Conservation (phyloP, 2,113 vertebrate genomes). For the Platycercus adscitus region DNA sequence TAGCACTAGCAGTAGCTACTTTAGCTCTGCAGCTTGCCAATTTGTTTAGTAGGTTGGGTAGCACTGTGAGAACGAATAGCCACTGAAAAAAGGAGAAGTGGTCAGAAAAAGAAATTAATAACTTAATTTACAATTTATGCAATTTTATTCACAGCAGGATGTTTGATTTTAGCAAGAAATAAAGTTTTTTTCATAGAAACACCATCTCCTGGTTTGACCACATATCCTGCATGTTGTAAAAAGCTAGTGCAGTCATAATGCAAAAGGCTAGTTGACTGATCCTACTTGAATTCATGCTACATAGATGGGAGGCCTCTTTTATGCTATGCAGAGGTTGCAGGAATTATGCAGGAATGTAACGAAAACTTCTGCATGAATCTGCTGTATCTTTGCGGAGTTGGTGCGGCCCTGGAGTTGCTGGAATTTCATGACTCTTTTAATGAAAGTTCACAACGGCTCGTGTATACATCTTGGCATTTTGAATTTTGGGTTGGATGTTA, state of each 20-base stretch:
- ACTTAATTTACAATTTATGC: neutral
- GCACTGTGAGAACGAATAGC: neutral
- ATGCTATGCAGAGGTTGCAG: neutral
- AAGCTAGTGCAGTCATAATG: neutral
- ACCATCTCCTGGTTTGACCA: neutral
- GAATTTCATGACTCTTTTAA: neutral
- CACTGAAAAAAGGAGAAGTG: neutral
- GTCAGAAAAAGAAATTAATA: neutral
- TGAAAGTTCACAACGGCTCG: rapidly evolving
- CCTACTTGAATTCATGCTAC: neutral
- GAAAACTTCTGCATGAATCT: neutral
- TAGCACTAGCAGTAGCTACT: neutral
- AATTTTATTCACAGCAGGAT: neutral
- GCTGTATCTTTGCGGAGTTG: neutral
- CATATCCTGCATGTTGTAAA: neutral
- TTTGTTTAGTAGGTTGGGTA: neutral
- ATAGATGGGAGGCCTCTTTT: neutral
- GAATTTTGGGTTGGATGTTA: neutral
- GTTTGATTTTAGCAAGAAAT: neutral
- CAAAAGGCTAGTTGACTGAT: neutral
- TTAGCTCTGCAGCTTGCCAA: neutral
- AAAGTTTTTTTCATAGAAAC: neutral
- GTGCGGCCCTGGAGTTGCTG: neutral
- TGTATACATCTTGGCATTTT: rapidly evolving
- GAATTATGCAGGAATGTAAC: neutral